Conservation (phyloP, 23 tunicate species). For the Trididemnum nubilum region DNA sequence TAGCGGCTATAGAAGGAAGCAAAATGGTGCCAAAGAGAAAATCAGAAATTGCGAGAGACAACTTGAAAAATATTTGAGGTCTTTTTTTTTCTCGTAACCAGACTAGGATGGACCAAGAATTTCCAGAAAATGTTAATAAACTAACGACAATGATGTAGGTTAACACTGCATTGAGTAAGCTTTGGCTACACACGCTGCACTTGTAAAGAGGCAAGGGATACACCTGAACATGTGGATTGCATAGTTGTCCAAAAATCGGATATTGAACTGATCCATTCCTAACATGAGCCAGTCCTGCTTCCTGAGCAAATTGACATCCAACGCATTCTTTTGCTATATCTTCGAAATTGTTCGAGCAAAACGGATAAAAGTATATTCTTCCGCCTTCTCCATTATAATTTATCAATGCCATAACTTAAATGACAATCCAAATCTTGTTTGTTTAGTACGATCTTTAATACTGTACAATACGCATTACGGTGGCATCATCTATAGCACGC, state of each 20-base stretch:
- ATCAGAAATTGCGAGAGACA: constrained; percentile 50
- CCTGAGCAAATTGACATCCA: constrained; percentile 2
- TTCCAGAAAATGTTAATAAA: constrained; percentile 13
- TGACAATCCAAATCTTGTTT: no score
- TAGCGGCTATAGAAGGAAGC: constrained; percentile 21
- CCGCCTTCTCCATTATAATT: neutral
- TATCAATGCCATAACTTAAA: neutral
- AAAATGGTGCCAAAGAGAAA: constrained; percentile 43
- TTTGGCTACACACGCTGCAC: constrained; percentile 34
- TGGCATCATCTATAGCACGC: neutral
- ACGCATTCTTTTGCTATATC: constrained; percentile 11
- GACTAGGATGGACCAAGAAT: constrained; percentile 44
- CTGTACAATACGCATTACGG: neutral
- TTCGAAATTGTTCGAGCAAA: constrained; percentile 14
- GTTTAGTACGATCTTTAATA: no score
- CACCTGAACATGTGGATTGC: constrained; percentile 34
- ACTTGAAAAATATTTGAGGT: constrained; percentile 44
- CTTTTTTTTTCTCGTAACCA: constrained; percentile 35
- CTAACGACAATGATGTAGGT: constrained; percentile 22
- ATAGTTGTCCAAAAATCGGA: neutral
- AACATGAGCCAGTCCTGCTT: constrained; percentile 1
- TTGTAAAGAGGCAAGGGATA: constrained; percentile 45
- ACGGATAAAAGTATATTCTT: constrained; percentile 14
- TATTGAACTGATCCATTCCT: neutral
- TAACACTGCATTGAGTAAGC: constrained; percentile 20